Evolutionary conservation across 37 sponge, comb jelly and placozoan genomes (phyloP).

Genomic region (Axinella damicornis): DNA sequence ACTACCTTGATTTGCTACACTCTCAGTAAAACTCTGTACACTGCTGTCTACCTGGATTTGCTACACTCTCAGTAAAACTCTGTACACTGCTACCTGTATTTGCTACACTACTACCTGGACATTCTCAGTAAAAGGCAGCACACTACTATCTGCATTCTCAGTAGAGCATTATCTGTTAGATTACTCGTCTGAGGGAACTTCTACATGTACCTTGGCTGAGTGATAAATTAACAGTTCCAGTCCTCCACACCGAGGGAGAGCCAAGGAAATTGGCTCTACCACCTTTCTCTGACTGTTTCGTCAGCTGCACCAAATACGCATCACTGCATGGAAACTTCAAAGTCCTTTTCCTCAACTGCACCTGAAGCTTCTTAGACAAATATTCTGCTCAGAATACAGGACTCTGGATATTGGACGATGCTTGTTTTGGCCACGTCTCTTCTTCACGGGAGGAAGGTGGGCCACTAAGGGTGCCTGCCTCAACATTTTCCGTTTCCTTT

Average conservation of each 20-base stretch:
- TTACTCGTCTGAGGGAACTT: too few species aligned
- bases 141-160: background rate
- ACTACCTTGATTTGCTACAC: too few species aligned
- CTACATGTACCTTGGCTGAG: too few species aligned
- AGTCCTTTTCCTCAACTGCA: conserved; percentile 54
- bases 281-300: background rate
- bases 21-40: background rate
- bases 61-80: too few species aligned
- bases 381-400: conserved; percentile 51
- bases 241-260: too few species aligned
- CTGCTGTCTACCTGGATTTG: too few species aligned
- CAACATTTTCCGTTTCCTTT: too few species aligned
- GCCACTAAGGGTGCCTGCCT: too few species aligned
- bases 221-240: too few species aligned
- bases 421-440: conserved; percentile 87
- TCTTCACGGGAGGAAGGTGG: conserved; percentile 68
- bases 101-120: background rate
- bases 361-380: conserved; percentile 57
- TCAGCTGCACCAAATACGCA: conserved; percentile 29
- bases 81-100: background rate
- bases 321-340: conserved; percentile 50
- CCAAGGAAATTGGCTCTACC: too few species aligned
- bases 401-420: conserved; percentile 61
- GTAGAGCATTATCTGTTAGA: too few species aligned
- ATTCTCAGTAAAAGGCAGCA: background rate